Conservation (phyloP, 2,113 vertebrate species). For the Gavia stellata region DNA sequence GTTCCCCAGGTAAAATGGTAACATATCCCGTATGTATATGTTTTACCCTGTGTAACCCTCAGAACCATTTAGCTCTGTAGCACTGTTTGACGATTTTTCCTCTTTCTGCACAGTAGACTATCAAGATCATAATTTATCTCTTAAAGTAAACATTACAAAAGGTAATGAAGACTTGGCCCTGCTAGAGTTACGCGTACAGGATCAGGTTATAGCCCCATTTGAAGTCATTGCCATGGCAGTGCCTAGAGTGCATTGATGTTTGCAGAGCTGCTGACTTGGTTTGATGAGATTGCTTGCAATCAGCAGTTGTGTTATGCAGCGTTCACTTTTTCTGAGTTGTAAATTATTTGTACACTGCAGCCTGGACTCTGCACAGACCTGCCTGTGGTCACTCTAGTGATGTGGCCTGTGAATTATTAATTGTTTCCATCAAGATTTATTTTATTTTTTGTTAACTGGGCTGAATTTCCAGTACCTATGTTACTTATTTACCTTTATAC, state of each 20-base stretch:
- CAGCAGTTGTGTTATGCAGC: not conserved
- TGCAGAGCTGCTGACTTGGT: conserved; percentile 23
- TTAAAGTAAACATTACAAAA: not conserved
- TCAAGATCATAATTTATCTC: not conserved
- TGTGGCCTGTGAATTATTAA: conserved; percentile 7
- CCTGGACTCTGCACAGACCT: not conserved
- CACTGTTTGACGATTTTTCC: not conserved
- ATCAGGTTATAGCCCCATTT: not conserved
- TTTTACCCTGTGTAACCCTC: not conserved
- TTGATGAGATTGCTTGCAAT: not conserved
- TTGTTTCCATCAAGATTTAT: not conserved
- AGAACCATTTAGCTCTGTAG: not conserved
- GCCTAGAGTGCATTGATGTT: not conserved
- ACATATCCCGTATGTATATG: rapidly evolving
- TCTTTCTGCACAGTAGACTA: not conserved
- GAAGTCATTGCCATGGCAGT: not conserved
- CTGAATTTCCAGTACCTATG: not conserved
- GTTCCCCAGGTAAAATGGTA: not conserved
- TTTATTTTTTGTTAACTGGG: not conserved
- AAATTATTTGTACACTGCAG: not conserved
- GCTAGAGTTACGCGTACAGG: not conserved
- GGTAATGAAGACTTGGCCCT: not conserved
- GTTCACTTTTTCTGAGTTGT: not conserved
- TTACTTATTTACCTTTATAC: not conserved
- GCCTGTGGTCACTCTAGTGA: not conserved